Base-by-base conservation (phyloP, 2,797 vertebrate species). In the Lagocephalus sceleratus region DNA sequence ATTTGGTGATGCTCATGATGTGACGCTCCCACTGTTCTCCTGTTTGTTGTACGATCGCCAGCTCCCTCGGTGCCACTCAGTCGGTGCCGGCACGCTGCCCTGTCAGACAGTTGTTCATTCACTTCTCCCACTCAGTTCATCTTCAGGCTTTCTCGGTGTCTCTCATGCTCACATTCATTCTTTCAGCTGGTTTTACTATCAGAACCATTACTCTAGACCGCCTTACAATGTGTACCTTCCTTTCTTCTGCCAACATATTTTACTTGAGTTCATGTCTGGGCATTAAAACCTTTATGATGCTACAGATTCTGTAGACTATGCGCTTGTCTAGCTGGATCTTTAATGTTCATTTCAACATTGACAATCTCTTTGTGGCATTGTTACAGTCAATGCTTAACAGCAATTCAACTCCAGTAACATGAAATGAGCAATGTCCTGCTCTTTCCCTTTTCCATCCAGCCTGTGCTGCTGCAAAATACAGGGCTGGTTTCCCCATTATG, bases 401-500 rank as follows among this genome's bases (percentile, higher is more conserved):
- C 60, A 45, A 41, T 58, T 50, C 67, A 54, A 46, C 4, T 32
- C 75, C 66, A 81, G 70, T 64, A 83, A 81, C 73, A 51, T 66
- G 72, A 73, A 68, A 50, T 57, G 56, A 72, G 56, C 52, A 25
- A 22, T 59, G 58, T 81, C 71, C 20, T 68, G 26, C 54, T 64
- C 47, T 52, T 48, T 68, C 51, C 25, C 54, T 57, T 50, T 63
- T 59, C 15, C 42, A 17, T 60, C 16, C 38, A 12, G 40, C 66
- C 56, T 45, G 41, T 57, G 51, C 63, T 48, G 59, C 57, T 66
- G 44, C 41, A 11, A 11, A 43, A 40, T 20, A 8, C 53, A 47
- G 48, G 54, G 40, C 76, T 74, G 71, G 47, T 79, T 87, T 82
- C 75, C 52, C 68, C 66, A 65, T 83, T 66, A 73, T 47, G 43